These are phyloP conservation scores for Drosophila falleni DNA, from an alignment of 2,888 invertebrate species.

Conservation along the genomic window DNA sequence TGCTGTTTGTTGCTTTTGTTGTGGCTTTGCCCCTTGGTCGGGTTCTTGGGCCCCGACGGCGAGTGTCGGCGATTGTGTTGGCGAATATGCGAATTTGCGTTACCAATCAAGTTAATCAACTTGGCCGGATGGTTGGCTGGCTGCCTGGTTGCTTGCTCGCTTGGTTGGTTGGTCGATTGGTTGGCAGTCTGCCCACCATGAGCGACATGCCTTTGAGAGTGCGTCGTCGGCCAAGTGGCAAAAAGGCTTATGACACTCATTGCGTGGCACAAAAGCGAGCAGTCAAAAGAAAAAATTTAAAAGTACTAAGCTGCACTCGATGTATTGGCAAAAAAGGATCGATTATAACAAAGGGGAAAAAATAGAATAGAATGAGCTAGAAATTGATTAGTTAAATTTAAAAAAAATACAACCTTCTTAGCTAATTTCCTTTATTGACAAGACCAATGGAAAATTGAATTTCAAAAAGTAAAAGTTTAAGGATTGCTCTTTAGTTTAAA, in stretches of 20 bases:
- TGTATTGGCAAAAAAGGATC: not conserved
- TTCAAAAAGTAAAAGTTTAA: too few relatives aligned
- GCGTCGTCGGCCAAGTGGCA: conserved; percentile 52
- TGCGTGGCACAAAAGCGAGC: conserved; percentile 43
- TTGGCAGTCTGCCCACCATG: conserved; percentile 68
- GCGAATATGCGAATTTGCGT: conserved; percentile 76
- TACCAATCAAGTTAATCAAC: conserved; percentile 82
- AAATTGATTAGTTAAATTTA: too few relatives aligned
- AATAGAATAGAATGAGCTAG: not conserved
- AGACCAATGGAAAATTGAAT: too few relatives aligned
- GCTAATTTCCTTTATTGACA: too few relatives aligned
- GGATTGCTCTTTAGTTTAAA: too few relatives aligned
- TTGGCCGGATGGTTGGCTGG: conserved; percentile 70
- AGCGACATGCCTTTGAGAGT: conserved; percentile 68
- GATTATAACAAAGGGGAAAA: not conserved
- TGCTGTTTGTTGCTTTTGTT: conserved; percentile 27
- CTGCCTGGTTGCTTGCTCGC: conserved; percentile 37
- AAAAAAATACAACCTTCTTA: too few relatives aligned
- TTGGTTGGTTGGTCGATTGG: too few relatives aligned
- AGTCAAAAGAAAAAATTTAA: conserved; percentile 13
- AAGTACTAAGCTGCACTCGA: conserved; percentile 37
- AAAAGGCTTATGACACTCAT: conserved; percentile 61
- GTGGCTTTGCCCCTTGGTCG: conserved; percentile 33
- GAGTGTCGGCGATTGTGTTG: conserved; percentile 57
- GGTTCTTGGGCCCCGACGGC: conserved; percentile 54